Conservation (phyloP, 1,140 invertebrate genomes). For the Sarcophaga bullata region DNA sequence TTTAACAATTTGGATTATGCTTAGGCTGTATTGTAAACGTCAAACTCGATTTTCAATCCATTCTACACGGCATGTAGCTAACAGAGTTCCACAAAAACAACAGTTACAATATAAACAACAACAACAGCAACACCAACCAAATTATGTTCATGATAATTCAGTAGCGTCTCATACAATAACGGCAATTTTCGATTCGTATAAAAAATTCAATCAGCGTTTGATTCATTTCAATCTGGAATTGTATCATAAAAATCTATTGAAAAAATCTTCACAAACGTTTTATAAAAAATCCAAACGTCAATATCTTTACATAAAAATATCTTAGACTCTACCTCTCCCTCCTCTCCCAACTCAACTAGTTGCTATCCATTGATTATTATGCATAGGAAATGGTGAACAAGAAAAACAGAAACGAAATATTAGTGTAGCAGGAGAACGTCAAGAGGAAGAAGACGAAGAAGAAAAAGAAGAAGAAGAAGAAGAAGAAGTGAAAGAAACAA, state of each 20-base stretch:
- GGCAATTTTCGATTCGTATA: not conserved
- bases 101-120: conserved; percentile 47
- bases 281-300: conserved; percentile 17
- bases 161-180: no score
- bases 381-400: not conserved
- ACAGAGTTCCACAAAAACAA: conserved; percentile 53
- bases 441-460: no score
- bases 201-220: conserved; percentile 54
- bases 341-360: not conserved
- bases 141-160: no score
- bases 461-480: no score
- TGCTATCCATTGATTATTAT: not conserved
- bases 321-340: not conserved
- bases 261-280: conserved; percentile 47
- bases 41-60: conserved; percentile 11
- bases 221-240: conserved; percentile 52
- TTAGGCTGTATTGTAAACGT: conserved; percentile 27
- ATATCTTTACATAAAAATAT: conserved; percentile 23
- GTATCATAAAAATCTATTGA: conserved; percentile 60
- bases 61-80: conserved; percentile 26
- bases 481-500: not conserved
- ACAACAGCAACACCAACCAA: no score
- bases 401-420: not conserved
- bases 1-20: conserved; percentile 33
- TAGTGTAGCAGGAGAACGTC: no score